Conservation (phyloP, 64 coral and sea anemone species). For the Montipora foliosa region DNA sequence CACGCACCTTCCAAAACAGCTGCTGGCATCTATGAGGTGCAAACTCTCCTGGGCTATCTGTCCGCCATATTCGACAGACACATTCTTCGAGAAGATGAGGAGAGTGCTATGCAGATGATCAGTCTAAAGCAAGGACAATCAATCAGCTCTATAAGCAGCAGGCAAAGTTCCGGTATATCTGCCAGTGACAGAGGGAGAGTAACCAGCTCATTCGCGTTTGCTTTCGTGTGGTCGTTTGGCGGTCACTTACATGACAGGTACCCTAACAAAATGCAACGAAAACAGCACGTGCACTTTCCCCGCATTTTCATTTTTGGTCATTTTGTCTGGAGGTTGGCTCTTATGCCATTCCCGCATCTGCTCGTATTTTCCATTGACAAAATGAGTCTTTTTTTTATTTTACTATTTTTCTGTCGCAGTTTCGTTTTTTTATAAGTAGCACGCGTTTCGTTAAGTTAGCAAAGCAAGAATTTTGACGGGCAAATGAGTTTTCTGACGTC, state of each 20-base stretch:
- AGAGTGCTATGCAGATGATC: constrained; percentile 37
- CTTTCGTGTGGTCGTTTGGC: constrained; percentile 97
- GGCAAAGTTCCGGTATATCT: constrained; percentile 79
- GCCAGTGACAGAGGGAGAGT: constrained; percentile 86
- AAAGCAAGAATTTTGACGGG: too few species aligned
- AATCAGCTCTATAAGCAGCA: constrained; percentile 60
- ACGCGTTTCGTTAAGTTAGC: too few species aligned
- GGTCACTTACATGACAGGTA: constrained; percentile 98
- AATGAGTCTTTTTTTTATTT: too few species aligned
- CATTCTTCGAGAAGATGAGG: constrained; percentile 90
- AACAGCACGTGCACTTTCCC: too few species aligned
- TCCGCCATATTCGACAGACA: constrained; percentile 89
- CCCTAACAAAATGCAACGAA: neutral
- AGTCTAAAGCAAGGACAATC: constrained; percentile 40
- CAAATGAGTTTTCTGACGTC: too few species aligned
- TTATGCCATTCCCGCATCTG: too few species aligned
- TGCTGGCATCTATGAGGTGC: constrained; percentile 77
- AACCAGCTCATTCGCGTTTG: constrained; percentile 88
- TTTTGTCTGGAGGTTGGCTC: too few species aligned
- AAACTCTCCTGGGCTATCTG: constrained; percentile 77
- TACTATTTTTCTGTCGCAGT: too few species aligned
- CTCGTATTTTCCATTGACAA: too few species aligned
- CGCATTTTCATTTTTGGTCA: too few species aligned
- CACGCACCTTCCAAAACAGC: constrained; percentile 51
- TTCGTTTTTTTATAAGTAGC: too few species aligned